Evolutionary conservation across 1,140 invertebrate genomes (phyloP).

Genomic region (Helicoverpa zea): DNA sequence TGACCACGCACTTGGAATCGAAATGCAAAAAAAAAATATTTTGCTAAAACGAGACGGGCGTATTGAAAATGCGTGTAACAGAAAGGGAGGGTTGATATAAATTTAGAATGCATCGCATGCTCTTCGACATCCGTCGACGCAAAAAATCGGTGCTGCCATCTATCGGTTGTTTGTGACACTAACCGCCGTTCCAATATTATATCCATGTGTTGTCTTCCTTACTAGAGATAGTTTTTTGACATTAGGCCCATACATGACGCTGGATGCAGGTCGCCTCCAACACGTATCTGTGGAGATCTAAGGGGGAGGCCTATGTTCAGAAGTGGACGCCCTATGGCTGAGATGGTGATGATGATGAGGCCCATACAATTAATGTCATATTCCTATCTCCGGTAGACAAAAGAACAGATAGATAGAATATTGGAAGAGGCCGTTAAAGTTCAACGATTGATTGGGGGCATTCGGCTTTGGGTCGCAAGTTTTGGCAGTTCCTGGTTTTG

Average conservation of each 20-base stretch:
- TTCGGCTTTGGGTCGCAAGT: constrained; percentile 32
- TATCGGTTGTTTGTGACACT: constrained; percentile 74
- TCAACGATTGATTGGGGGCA: constrained; percentile 47
- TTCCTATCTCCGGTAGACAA: too few relatives aligned
- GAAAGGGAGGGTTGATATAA: constrained; percentile 77
- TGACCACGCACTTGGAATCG: constrained; percentile 82
- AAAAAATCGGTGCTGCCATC: constrained; percentile 81
- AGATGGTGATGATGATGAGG: too few relatives aligned
- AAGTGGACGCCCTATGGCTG: too few relatives aligned
- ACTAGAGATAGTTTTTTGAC: too few relatives aligned
- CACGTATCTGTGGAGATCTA: too few relatives aligned
- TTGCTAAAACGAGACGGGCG: constrained; percentile 71
- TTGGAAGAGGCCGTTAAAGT: neutral
- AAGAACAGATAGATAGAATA: too few relatives aligned
- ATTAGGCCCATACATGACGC: too few relatives aligned
- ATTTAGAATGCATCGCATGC: constrained; percentile 86
- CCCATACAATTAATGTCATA: too few relatives aligned
- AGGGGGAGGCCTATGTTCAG: too few relatives aligned
- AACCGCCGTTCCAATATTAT: constrained; percentile 10
- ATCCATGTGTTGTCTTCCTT: too few relatives aligned
- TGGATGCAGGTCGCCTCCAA: too few relatives aligned
- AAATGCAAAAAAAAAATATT: constrained; percentile 85
- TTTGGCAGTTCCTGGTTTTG: constrained; percentile 27
- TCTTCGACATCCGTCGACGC: constrained; percentile 82
- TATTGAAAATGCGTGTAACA: constrained; percentile 64